These are phyloP conservation scores for Melanophora roralis DNA, from an alignment of 2,888 invertebrate species.

Conservation along the genomic window DNA sequence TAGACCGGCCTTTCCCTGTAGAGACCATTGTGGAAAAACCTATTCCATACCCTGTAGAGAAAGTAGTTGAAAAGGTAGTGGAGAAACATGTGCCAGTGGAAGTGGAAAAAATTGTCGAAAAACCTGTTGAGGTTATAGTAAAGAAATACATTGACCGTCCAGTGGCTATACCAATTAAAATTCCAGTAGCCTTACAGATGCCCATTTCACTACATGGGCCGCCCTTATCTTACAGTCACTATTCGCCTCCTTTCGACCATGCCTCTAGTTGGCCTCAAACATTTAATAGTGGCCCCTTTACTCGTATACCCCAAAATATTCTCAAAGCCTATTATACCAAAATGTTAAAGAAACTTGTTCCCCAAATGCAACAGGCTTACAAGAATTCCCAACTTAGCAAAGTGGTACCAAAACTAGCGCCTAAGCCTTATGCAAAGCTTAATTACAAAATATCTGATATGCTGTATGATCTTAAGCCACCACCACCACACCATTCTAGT, in stretches of 20 bases:
- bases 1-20: constrained; percentile 78
- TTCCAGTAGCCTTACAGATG: constrained; percentile 79
- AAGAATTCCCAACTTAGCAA: constrained; percentile 13
- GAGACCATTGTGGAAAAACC: constrained; percentile 78
- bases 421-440: constrained; percentile 63
- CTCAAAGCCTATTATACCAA: constrained; percentile 71
- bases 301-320: constrained; percentile 70
- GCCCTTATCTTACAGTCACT: constrained; percentile 19
- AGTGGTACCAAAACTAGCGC: constrained; percentile 31
- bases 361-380: constrained; percentile 64
- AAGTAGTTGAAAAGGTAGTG: constrained; percentile 79
- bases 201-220: constrained; percentile 67
- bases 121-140: constrained; percentile 75
- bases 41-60: constrained; percentile 78
- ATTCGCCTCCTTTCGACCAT: constrained; percentile 35
- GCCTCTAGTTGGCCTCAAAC: constrained; percentile 39
- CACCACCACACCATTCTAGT: constrained; percentile 69
- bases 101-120: constrained; percentile 81
- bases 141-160: constrained; percentile 75
- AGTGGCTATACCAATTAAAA: constrained; percentile 77
- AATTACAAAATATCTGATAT: constrained; percentile 69
- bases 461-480: constrained; percentile 70
- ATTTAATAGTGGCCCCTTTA: neutral
- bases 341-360: constrained; percentile 72
- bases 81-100: constrained; percentile 77